Evolutionary conservation across 2,113 vertebrate species (phyloP).

Genomic region (Phaethon lepturus): DNA sequence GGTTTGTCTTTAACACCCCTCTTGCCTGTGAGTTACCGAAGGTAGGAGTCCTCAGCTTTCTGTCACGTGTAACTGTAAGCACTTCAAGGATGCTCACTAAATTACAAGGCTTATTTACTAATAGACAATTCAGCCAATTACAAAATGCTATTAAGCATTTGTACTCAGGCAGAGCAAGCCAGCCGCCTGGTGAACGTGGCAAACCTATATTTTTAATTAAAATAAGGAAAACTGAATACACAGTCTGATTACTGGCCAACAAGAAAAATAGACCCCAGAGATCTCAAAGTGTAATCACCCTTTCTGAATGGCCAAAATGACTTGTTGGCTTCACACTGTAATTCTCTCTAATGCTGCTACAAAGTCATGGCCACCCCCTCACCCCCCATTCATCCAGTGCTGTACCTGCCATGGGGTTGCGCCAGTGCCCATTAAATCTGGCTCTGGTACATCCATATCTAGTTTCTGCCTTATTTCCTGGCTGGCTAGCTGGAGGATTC

Average conservation of each 20-base stretch:
- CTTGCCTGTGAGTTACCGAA: neutral
- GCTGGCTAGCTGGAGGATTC: neutral
- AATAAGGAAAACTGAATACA: neutral
- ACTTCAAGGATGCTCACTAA: neutral
- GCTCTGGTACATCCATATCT: neutral
- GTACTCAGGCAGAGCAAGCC: neutral
- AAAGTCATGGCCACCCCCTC: neutral
- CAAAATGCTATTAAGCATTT: neutral
- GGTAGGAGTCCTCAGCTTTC: neutral
- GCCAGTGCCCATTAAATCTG: neutral
- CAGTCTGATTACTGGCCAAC: neutral
- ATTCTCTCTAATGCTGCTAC: neutral
- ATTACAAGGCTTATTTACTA: constrained; percentile 2
- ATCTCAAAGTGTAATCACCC: constrained; percentile 10
- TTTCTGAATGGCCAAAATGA: neutral
- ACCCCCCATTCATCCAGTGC: neutral
- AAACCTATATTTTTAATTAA: constrained; percentile 46
- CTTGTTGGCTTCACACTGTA: neutral
- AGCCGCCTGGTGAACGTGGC: neutral
- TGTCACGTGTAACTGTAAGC: neutral
- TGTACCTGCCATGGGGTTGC: neutral
- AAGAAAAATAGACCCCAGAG: neutral
- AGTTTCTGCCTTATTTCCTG: neutral
- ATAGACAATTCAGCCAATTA: neutral
- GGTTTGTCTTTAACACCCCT: neutral